phyloP scores from a whole-genome alignment of 2,113 vertebrate species.

The Macroglossus sobrinus region DNA sequence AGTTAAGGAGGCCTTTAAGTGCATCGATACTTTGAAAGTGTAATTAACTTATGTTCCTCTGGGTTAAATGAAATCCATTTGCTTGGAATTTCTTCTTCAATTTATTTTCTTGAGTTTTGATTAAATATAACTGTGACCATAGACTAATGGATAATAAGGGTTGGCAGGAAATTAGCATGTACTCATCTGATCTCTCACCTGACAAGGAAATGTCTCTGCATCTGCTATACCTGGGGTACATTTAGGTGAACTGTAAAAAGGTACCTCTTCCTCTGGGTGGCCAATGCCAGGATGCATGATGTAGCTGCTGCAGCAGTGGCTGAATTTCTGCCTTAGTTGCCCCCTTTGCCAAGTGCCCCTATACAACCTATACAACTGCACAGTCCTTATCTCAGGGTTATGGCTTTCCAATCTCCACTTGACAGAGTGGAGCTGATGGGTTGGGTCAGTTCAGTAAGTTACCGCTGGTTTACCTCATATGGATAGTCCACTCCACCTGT shows the following conservation, averaged over 20 bases:
- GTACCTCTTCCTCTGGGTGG: neutral
- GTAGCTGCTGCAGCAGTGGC: neutral
- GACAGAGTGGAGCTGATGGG: neutral
- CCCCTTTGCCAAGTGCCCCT: neutral
- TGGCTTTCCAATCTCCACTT: neutral
- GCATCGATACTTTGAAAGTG: neutral
- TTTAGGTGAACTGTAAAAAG: neutral
- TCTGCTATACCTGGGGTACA: neutral
- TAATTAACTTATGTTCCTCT: neutral
- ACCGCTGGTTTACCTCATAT: neutral
- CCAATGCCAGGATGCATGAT: neutral
- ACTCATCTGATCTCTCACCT: neutral
- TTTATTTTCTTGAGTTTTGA: constrained; percentile 17
- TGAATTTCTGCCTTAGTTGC: neutral
- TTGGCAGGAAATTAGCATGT: neutral
- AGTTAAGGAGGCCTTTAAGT: neutral
- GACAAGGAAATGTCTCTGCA: neutral
- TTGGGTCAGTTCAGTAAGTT: neutral
- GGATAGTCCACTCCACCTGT: neutral
- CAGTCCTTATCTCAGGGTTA: neutral
- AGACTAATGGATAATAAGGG: neutral
- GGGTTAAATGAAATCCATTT: neutral
- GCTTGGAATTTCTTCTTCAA: neutral
- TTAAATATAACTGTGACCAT: neutral
- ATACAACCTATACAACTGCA: neutral